Conservation (phyloP, 2,888 invertebrate genomes). For the Mantis religiosa region DNA sequence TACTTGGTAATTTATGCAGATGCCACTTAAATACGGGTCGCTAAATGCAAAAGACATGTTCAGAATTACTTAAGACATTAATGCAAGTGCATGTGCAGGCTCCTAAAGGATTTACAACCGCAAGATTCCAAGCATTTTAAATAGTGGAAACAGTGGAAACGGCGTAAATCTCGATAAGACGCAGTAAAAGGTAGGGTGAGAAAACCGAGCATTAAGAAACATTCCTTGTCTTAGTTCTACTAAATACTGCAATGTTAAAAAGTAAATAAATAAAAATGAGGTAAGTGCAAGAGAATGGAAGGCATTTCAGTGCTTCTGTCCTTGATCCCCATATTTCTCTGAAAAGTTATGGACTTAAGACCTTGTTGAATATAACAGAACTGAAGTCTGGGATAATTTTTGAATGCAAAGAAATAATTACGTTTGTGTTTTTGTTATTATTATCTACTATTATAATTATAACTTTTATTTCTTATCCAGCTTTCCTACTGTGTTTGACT, state of each 20-base stretch:
- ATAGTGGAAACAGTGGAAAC: not conserved
- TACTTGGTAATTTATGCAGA: not conserved
- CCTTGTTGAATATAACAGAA: too few species aligned
- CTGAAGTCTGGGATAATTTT: too few species aligned
- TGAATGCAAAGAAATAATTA: too few species aligned
- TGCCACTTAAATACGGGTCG: not conserved
- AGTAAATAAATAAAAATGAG: too few species aligned
- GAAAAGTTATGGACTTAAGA: too few species aligned
- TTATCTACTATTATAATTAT: too few species aligned
- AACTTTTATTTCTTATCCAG: too few species aligned
- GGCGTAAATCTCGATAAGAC: not conserved
- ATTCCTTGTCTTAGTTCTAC: not conserved
- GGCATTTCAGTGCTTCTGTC: not conserved
- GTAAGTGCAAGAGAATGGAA: not conserved
- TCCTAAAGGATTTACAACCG: not conserved
- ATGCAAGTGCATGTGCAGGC: not conserved
- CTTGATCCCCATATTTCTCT: not conserved
- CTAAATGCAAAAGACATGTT: not conserved
- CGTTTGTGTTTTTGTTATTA: too few species aligned
- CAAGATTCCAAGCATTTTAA: not conserved
- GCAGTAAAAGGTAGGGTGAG: not conserved
- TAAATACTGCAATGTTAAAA: not conserved
- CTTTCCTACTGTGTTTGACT: too few species aligned
- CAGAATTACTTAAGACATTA: not conserved
- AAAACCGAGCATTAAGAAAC: not conserved